Evolutionary conservation across 2,797 vertebrate genomes (phyloP), one percentile per base, ranked within the genome.

Genomic region (Amazonetta brasiliensis): DNA sequence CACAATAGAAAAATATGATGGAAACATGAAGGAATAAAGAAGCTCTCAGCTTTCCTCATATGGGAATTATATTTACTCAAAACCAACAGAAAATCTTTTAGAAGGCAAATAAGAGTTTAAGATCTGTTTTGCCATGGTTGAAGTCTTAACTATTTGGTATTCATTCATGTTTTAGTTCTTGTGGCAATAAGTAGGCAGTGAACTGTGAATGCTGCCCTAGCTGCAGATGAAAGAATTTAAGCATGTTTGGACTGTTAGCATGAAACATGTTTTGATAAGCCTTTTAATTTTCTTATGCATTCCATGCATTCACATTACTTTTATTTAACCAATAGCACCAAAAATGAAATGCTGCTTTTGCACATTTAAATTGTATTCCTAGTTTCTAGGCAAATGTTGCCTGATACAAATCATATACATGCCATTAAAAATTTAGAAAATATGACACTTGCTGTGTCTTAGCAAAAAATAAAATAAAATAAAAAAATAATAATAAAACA

Each of bases 141-240:
- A 74, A 82, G 15, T 83, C 26, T 41, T 37, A 55, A 59, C 16
- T 68, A 25, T 75, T 94, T 78, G 58, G 31, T 60, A 75, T 75
- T 90, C 28, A 64, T 72, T 89, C 54, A 74, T 83, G 68, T 92
- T 89, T 88, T 66, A 75, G 87, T 50, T 92, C 62, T 41, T 62
- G 31, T 80, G 58, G 76, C 48, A 92, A 87, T 37, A 68, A 17
- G 39, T 22, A 83, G 35, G 72, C 82, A 91, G 54, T 55, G 79
- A 92, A 90, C 76, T 68, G 83, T 75, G 83, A 90, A 97, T 50
- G 50, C 21, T 62, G 43, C 26, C 21, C 41, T 54, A 80, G 18
- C 60, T 35, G 72, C 28, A 92, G 54, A 83, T 75, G 78, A 81
- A 86, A 87, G 55, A 93, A 92, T 83, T 79, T 85, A 80, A 54